Conservation (phyloP, 1,140 invertebrate species). For the Aporrectodea caliginosa region DNA sequence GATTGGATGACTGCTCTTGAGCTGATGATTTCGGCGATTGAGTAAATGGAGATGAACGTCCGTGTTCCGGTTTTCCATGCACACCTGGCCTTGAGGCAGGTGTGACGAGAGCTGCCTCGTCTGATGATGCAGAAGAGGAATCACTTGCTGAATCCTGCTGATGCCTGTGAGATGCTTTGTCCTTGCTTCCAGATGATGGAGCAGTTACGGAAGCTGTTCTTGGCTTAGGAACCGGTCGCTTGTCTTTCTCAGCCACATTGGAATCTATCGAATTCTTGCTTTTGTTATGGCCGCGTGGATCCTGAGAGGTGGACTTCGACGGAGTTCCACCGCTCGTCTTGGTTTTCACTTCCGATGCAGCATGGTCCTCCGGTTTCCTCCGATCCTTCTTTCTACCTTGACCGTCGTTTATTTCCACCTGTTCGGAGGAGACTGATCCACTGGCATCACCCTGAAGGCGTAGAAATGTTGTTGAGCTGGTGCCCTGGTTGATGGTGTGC, state of each 20-base stretch:
- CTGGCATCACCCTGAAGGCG: too few species aligned
- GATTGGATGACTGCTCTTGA: not conserved
- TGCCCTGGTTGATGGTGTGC: not conserved
- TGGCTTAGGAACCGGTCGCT: not conserved
- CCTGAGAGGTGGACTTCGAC: too few species aligned
- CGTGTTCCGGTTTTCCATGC: not conserved
- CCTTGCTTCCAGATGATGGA: not conserved
- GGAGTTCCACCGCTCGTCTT: not conserved
- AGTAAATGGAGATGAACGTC: not conserved
- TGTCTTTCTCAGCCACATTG: not conserved
- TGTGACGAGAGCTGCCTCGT: not conserved
- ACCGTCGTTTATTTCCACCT: not conserved
- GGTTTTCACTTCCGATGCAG: not conserved
- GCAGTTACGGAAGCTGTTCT: not conserved
- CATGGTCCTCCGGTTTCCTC: not conserved
- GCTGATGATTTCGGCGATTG: not conserved
- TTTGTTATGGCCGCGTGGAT: not conserved
- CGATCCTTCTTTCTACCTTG: constrained; percentile 6
- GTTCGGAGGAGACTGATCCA: not conserved
- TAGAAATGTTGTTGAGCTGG: not conserved
- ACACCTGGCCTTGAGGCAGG: not conserved
- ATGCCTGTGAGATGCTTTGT: too few species aligned
- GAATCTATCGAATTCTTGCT: not conserved
- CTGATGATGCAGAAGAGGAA: not conserved
- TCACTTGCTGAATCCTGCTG: not conserved